Evolutionary conservation across 1,140 invertebrate genomes (phyloP), one percentile per base, ranked within the genome.

Genomic region (Sitodiplosis mosellana): DNA sequence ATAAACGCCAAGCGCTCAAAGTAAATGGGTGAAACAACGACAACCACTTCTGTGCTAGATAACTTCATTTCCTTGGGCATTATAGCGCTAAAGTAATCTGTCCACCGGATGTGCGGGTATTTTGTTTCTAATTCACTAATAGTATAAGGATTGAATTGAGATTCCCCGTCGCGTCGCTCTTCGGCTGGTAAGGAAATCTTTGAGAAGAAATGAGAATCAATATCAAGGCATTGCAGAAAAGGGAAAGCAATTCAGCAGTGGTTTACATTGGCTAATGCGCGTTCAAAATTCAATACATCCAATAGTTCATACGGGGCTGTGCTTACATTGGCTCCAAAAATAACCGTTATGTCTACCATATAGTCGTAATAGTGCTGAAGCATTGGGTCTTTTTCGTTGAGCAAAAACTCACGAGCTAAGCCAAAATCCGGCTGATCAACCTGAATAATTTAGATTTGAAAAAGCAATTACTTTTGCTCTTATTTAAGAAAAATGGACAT

Each of bases 241-340:
- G 75, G 75, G 15, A 73, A n/a, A n/a, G n/a, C n/a, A n/a, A n/a
- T n/a, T n/a, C n/a, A n/a, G n/a, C 66, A n/a, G 14, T 18, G 37
- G 57, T 27, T 79, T 72, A 91, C 87, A 60, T 93, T 92, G 14
- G 90, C 90, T 33, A 99, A 69, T 52, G 79, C 72, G n/a, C 89
- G 89, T 72, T 99, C 93, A 57, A 98, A 96, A n/a, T 84, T 68
- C 1, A 98, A 69, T 0, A 90, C 87, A 44, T 87, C 80, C 17
- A 70, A 73, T 38, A 97, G 70, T 57, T 95, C 86, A 7, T 69
- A 63, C 47, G 71, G 62, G 1, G 89, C 90, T n/a, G 59, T 59
- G 0, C 67, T 59, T 49, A 68, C 74, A 18, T 92, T 68, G 4
- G 87, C 85, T 14, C 93, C 93, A 33, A 97, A 73, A 2, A 93